Evolutionary conservation across 2,113 vertebrate genomes (phyloP).

Genomic region (Centropristis striata): DNA sequence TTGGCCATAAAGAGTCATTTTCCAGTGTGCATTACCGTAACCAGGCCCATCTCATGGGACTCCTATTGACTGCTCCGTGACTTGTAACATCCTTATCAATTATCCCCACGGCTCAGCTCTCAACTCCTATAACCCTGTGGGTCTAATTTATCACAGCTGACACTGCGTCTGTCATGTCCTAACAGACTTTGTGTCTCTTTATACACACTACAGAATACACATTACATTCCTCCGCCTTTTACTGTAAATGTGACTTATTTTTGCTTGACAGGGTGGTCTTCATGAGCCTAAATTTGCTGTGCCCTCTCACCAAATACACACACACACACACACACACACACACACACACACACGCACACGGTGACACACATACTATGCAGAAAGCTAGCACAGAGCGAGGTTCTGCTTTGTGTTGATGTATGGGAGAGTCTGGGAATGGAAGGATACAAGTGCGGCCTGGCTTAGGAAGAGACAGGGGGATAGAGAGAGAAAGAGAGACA

Average conservation of each 20-base stretch:
- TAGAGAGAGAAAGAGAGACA: conserved; percentile 14
- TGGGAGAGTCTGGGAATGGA: conserved; percentile 75
- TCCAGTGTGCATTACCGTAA: conserved; percentile 1
- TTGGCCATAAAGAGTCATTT: conserved; percentile 23
- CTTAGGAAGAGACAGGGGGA: conserved; percentile 66
- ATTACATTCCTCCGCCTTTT: background rate
- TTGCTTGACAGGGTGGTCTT: conserved; percentile 51
- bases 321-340: conserved; percentile 17
- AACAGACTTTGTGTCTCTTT: conserved; percentile 17
- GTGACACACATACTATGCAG: conserved; percentile 38
- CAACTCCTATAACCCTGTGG: conserved; percentile 15
- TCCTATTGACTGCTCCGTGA: conserved; percentile 37
- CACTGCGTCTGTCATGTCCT: background rate
- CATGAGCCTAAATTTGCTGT: conserved; percentile 38
- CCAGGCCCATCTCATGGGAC: conserved; percentile 9
- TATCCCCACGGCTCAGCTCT: conserved; percentile 31
- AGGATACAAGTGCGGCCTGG: conserved; percentile 71
- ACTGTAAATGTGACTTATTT: conserved; percentile 40
- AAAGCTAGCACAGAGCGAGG: conserved; percentile 42
- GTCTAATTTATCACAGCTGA: conserved; percentile 16
- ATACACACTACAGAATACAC: background rate
- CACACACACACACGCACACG: conserved; percentile 13
- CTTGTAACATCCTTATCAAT: conserved; percentile 55
- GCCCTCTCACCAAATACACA: conserved; percentile 39
- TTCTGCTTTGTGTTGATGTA: conserved; percentile 68